Evolutionary conservation across 2,113 vertebrate species (phyloP), one percentile per base, ranked within the genome.

Genomic region (Leucopternis melanops): DNA sequence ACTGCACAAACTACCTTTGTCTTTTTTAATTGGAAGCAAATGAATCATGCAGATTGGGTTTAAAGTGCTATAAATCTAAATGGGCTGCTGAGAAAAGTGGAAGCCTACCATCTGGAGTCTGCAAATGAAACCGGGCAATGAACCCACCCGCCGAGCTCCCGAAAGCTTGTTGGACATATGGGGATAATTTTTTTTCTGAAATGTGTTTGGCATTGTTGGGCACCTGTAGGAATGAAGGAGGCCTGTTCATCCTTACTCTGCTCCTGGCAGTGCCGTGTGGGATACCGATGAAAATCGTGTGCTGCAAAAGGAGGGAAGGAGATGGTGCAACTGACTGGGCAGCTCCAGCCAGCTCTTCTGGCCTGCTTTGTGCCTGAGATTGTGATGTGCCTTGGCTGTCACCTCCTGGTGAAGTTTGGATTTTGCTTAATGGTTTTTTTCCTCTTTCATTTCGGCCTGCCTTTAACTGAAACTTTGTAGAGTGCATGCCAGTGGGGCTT

Each of bases 401-500:
- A 75, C 45, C 70, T 65, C 44, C 55, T 66, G 87, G 20, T 22
- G 57, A 79, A n/a, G 55, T 40, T 21, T 73, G 82, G 17, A 13
- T 34, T 74, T 79, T 36, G 25, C 34, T 47, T 45, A 32, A 9
- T 22, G 16, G 5, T 9, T 47, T 54, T 66, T 26, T 20, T 8
- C 5, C 18, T 57, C 21, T 58, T 36, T 80, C 16, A 16, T 55
- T 84, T 59, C 1, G 5, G 14, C 27, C 42, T 69, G 49, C 61
- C 32, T 38, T 49, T 47, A 18, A 13, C 13, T 16, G 57, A 16
- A 75, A 10, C 17, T 52, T 13, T 7, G 23, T 26, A 27, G 49
- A 52, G 70, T 1, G 8, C 4, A 0, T 47, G 55, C 19, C 10
- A 14, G 38, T 0, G 1, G 69, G 44, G 44, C 25, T 13, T 26